Evolutionary conservation across 1,140 invertebrate species (phyloP), one percentile per base, ranked within the genome.

Genomic region (Sitodiplosis mosellana): DNA sequence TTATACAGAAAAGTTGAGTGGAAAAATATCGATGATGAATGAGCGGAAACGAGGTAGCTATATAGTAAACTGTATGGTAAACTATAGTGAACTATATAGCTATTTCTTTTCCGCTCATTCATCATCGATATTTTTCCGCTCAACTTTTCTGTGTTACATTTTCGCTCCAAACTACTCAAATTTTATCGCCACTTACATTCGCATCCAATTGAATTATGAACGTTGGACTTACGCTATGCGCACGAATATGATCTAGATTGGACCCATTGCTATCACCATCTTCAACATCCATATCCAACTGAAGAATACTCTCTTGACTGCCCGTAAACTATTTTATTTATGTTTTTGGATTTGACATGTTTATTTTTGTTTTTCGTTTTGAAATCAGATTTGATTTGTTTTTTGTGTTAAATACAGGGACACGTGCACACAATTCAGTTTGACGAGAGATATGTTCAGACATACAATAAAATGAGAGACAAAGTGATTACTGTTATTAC

Each of bases 251-350:
- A 7, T 41, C 38, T 11, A n/a, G 11, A 12, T 18, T 18, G 3
- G 12, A 4, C 5, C 12, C 41, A 42, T 20, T 42, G n/a, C 18
- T 33, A 15, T 40, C 14, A 12, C 22, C 45, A 41, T 27, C 40
- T 41, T 48, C 65, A 48, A 68, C 75, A 49, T 80, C 77, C 41
- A 72, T 66, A 46, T 81, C 78, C 48, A 81, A 64, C 55, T 81
- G 78, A 40, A 81, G 59, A 52, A 81, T 80, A 58, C 81, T 85
- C 64, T 85, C 82, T 63, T 83, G 81, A 59, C 82, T 85, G 49
- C 81, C 81, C 36, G 80, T 76, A 59, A 82, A 83, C 43, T 45
- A 43, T 7, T 5, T 5, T 15, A 12, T 40, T 40, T 40, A n/a
- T n/a, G 17, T 15, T 3, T 40, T n/a, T n/a, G n/a, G 17, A 40